Evolutionary conservation across 1,140 invertebrate genomes (phyloP).

Genomic region (Drosophila mojavensis): DNA sequence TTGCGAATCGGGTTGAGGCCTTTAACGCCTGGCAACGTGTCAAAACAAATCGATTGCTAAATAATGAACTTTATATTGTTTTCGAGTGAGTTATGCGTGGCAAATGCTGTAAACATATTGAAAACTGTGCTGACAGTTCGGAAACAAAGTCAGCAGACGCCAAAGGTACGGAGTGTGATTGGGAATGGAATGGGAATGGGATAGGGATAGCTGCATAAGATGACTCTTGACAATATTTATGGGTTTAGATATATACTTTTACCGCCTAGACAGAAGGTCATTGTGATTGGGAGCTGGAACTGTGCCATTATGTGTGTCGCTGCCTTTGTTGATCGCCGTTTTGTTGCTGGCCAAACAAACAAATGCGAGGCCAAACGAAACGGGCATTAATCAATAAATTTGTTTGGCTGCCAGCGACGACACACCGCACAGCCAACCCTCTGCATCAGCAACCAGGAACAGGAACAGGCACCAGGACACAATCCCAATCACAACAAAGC

Average conservation of each 20-base stretch:
- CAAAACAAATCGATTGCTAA: constrained; percentile 74
- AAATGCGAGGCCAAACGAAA: constrained; percentile 37
- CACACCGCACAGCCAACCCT: constrained; percentile 71
- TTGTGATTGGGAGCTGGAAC: constrained; percentile 45
- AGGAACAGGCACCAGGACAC: constrained; percentile 14
- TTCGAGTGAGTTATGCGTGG: constrained; percentile 57
- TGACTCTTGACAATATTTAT: constrained; percentile 63
- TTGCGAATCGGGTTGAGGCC: constrained; percentile 42
- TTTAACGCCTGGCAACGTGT: constrained; percentile 57
- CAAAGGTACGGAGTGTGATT: constrained; percentile 28
- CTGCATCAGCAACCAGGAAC: constrained; percentile 10
- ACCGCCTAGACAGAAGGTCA: constrained; percentile 66
- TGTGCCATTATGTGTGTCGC: constrained; percentile 39
- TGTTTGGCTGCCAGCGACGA: constrained; percentile 73
- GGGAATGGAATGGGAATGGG: constrained; percentile 27
- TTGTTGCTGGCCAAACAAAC: constrained; percentile 34
- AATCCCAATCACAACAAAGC: constrained; percentile 33
- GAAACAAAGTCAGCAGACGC: constrained; percentile 50
- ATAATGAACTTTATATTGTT: constrained; percentile 80
- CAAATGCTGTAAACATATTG: constrained; percentile 45
- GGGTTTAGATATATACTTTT: constrained; percentile 55
- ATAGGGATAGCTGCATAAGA: constrained; percentile 15
- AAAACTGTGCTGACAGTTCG: constrained; percentile 50
- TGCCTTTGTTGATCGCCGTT: constrained; percentile 53
- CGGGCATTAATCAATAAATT: constrained; percentile 79